Base-by-base conservation (phyloP, 2,888 invertebrate genomes). In the Spialia ferax region DNA sequence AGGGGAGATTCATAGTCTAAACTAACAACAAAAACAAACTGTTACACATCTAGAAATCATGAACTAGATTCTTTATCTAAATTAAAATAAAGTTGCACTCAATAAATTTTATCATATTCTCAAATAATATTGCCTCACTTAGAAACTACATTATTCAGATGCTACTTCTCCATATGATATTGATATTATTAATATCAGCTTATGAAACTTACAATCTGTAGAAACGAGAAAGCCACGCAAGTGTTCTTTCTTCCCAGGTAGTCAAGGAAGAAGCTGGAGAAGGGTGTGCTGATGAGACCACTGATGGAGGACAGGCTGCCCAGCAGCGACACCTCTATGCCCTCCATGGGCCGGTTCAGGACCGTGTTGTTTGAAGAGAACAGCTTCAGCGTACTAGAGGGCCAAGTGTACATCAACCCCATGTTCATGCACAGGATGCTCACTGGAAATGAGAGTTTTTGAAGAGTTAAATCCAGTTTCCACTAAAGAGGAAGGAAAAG, bases 351-450 rank as follows among this genome's bases (percentile, higher is more conserved):
- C 4, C 90, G 76, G 57, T 86, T 73, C 0, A 91, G 77, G 0
- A 88, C 84, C 1, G 89, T 89, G 73, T 84, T 85, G 0, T 72
- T 69, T 0, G 88, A 87, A 11, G 76, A 78, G 77, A 90, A 91
- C 23, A 88, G 82, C 0, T 74, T 73, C 1, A 87, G 71, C 0
- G 85, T 87, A 0, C 85, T 85, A 0, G 89, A 88, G 0, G 90
- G 90, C 88, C 89, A 90, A 0, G 87, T 79, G 68, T 79, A 84
- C 70, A 86, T 79, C 1, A 90, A 60, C 0, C 89, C 89, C 75
- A 87, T 77, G 6, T 79, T 83, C 45, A 81, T 63, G 68, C 84
- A 84, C 20, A 84, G 75, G 73, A 80, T 84, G 72, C 85, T 81
- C 20, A 86, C 90, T 90, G 78, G 2, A 74, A 75, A n/a, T 8